Evolutionary conservation across 2,113 vertebrate genomes (phyloP).

Genomic region (Hipposideros armiger): DNA sequence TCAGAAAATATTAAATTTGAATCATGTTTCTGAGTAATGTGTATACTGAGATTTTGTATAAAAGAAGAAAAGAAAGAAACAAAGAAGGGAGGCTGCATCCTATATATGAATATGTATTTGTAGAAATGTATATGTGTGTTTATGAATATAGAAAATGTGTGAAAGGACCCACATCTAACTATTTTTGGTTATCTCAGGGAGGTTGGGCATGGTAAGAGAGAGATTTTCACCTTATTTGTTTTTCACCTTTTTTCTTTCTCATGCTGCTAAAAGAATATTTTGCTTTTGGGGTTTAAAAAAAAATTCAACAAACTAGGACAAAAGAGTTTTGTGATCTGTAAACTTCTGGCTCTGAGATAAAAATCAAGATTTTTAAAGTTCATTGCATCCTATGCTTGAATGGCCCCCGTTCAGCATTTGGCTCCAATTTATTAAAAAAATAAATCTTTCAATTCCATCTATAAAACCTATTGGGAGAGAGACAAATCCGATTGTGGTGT

Average conservation of each 20-base stretch:
- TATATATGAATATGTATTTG: not conserved
- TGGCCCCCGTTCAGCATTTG: not conserved
- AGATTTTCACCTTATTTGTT: not conserved
- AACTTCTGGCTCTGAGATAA: not conserved
- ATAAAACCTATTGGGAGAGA: not conserved
- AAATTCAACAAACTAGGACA: not conserved
- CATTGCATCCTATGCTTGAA: not conserved
- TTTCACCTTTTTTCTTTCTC: not conserved
- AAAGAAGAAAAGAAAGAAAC: not conserved
- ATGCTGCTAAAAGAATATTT: not conserved
- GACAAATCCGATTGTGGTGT: not conserved
- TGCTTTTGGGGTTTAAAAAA: not conserved
- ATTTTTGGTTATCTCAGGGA: not conserved
- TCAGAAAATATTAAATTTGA: not conserved
- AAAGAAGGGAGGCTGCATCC: rapidly evolving
- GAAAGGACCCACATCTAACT: too few relatives aligned
- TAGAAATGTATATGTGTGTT: not conserved
- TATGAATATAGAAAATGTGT: not conserved
- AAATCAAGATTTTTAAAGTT: not conserved
- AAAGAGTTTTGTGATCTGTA: not conserved
- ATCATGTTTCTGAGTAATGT: not conserved
- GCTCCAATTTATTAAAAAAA: conserved; percentile 65
- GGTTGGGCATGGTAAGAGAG: rapidly evolving
- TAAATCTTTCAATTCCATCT: conserved; percentile 57
- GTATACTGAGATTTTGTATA: not conserved